A percentile compares a stretch with the other conserved stretches of the same genome.
phyloP scores from a whole-genome alignment of 2,113 vertebrate species.

The Vulpes lagopus region DNA sequence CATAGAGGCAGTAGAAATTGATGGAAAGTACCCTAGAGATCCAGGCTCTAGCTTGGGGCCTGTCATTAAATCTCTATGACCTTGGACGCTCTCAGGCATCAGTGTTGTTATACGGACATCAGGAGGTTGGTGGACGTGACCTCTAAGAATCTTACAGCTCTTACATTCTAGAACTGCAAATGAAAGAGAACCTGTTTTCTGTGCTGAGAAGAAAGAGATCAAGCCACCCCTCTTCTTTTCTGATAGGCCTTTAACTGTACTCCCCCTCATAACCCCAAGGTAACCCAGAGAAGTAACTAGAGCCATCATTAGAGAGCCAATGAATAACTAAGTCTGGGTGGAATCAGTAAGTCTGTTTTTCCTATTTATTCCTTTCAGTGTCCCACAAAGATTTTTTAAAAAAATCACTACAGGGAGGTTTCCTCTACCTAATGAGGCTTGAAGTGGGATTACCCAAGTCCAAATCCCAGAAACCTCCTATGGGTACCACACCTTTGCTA shows the following conservation, averaged over 20 bases:
- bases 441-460: background rate
- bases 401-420: background rate
- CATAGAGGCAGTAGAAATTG: background rate
- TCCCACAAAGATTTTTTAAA: constrained; percentile 18
- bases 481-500: background rate
- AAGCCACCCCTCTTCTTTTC: background rate
- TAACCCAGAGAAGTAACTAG: background rate
- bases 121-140: constrained; percentile 8
- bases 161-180: background rate
- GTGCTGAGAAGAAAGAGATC: background rate
- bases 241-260: background rate
- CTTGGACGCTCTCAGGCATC: background rate
- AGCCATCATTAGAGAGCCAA: background rate
- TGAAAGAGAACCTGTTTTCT: background rate
- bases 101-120: background rate
- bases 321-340: background rate
- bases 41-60: background rate
- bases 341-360: constrained; percentile 12
- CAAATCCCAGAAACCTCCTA: background rate
- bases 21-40: background rate
- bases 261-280: background rate
- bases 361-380: background rate
- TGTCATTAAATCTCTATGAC: background rate
- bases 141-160: background rate
- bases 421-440: background rate